Base-by-base conservation (phyloP, 2,888 invertebrate species). In the Tetragonula carbonaria region DNA sequence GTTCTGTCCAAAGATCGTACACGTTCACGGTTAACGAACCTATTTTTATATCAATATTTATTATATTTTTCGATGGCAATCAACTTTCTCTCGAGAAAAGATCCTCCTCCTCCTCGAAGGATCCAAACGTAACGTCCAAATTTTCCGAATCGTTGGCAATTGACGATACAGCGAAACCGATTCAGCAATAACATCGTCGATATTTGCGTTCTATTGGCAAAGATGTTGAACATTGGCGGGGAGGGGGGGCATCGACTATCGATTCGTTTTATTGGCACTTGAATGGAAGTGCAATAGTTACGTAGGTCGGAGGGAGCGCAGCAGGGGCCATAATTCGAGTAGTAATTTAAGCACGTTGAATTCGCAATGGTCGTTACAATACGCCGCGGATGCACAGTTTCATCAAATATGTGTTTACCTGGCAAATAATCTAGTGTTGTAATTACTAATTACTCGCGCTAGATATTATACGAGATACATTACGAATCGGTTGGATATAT, bases 371-470 rank as follows among this genome's bases (percentile, higher is more conserved):
- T 75, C 85, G 74, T 88, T 88, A 84, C 82, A 85, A 88, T 80
- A 82, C 74, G 77, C 78, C 78, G 63, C 72, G 80, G 85, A 80
- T 74, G 74, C 78, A 33, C 33, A 78, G 82, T 82, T 85, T 86
- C 82, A 86, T 88, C 87, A 85, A 88, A 84, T 87, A 88, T 88
- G 87, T 80, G 77, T 86, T 87, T 80, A 83, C 63, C 70, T 45
- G 80, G 77, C 75, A 77, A 88, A 84, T 88, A 86, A 86, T 82
- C 87, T 82, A 82, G 86, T 78, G 79, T 86, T 86, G 82, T 82
- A 84, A 87, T 88, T 84, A 85, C 78, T 84, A 87, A 88, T 88
- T 88, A 85, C 75, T 73, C 78, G 72, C 72, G 72, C 73, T 28
- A 67, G 74, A 82, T 82, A 82, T 82, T 78, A 85, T 82, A 82